phyloP scores from a whole-genome alignment of 1,140 invertebrate genomes.

The Trichoplusia ni region DNA sequence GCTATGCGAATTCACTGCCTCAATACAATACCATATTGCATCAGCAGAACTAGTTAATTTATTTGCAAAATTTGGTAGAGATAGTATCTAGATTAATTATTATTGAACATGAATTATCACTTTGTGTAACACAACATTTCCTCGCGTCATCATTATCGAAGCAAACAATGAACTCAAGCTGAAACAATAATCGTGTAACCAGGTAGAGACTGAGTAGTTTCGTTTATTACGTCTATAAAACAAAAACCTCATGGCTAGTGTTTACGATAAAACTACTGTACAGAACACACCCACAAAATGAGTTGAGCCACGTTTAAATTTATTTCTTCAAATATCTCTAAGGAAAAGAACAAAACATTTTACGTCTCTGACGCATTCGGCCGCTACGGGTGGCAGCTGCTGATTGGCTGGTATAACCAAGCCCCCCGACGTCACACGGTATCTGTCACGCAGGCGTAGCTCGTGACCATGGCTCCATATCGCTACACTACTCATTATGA shows the following conservation, averaged over 20 bases:
- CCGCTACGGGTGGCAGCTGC: slow-evolving; percentile 42
- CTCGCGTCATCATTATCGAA: too few relatives aligned
- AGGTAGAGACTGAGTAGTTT: too few relatives aligned
- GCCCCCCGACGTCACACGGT: slow-evolving; percentile 64
- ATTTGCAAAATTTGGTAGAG: too few relatives aligned
- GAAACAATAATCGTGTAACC: too few relatives aligned
- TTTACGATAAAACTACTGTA: neutral
- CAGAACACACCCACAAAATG: slow-evolving; percentile 9
- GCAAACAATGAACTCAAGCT: too few relatives aligned
- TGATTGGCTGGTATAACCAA: slow-evolving; percentile 65
- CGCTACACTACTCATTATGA: slow-evolving; percentile 20
- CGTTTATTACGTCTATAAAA: too few relatives aligned
- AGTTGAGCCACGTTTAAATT: slow-evolving; percentile 14
- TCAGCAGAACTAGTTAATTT: slow-evolving; percentile 23
- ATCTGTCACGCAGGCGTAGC: slow-evolving; percentile 41
- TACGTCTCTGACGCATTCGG: slow-evolving; percentile 51
- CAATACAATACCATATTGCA: slow-evolving; percentile 38
- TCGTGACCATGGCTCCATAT: slow-evolving; percentile 41
- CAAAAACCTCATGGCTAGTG: neutral
- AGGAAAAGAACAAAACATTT: slow-evolving; percentile 40
- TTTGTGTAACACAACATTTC: too few relatives aligned
- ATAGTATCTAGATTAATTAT: too few relatives aligned
- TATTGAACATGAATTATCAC: too few relatives aligned
- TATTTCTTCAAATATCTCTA: slow-evolving; percentile 33
- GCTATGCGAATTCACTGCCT: slow-evolving; percentile 16